A percentile compares a stretch with the other conserved stretches of the same genome.
phyloP scores from a whole-genome alignment of 2,888 invertebrate genomes.

The Caenorhabditis angaria region DNA sequence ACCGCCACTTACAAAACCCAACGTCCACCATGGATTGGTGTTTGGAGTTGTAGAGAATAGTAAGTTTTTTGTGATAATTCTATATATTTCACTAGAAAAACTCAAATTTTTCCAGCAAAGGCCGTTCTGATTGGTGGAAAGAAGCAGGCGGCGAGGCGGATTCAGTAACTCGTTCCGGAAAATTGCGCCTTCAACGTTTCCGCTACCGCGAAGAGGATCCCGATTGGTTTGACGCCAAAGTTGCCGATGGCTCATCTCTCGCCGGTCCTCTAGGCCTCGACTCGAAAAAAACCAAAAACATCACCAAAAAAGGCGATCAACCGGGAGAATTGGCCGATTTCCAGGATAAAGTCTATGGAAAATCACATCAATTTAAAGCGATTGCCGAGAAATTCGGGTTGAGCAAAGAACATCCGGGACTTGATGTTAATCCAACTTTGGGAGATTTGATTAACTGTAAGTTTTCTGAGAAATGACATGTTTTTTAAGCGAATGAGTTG shows the following conservation, averaged over 20 bases:
- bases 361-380: conserved; percentile 65
- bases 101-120: conserved; percentile 55
- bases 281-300: conserved; percentile 53
- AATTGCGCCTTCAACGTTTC: conserved; percentile 43
- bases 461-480: not conserved
- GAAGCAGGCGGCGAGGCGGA: conserved; percentile 61
- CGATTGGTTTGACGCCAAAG: conserved; percentile 62
- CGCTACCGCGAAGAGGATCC: conserved; percentile 60
- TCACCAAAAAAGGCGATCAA: conserved; percentile 60
- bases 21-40: conserved; percentile 66
- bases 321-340: conserved; percentile 64
- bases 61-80: conserved; percentile 27
- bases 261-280: conserved; percentile 67
- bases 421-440: conserved; percentile 62
- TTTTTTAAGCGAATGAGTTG: too few relatives aligned
- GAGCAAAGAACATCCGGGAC: conserved; percentile 69
- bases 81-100: not conserved
- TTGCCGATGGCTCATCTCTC: conserved; percentile 68
- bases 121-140: conserved; percentile 68
- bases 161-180: conserved; percentile 46
- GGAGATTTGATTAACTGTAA: conserved; percentile 51
- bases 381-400: conserved; percentile 65
- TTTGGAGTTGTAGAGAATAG: conserved; percentile 64
- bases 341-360: conserved; percentile 64
- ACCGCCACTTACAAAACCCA: conserved; percentile 62